Conservation (phyloP, 1,140 invertebrate genomes). For the Penaeus vannamei region DNA sequence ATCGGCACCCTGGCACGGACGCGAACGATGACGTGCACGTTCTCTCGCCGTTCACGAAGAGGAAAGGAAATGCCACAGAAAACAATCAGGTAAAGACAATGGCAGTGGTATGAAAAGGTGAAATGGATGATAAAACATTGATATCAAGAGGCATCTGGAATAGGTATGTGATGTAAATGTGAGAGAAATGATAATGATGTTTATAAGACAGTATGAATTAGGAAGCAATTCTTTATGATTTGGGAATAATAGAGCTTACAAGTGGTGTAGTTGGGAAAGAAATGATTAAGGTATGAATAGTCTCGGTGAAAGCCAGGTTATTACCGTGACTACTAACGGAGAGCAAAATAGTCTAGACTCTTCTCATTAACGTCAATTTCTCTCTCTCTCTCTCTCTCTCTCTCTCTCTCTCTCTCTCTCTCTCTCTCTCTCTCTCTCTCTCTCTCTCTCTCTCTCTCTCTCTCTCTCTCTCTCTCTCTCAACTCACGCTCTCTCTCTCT, state of each 20-base stretch:
- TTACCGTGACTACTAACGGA: no score
- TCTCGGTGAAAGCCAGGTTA: no score
- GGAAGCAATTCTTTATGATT: no score
- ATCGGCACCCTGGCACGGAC: conserved; percentile 50
- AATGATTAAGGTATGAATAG: no score
- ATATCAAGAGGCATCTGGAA: no score
- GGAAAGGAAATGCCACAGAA: conserved; percentile 48
- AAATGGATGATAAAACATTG: no score
- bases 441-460: neutral
- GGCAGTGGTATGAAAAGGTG: no score
- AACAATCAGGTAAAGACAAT: neutral
- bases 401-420: neutral
- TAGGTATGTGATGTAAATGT: no score
- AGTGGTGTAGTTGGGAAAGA: no score
- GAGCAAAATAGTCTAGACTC: neutral
- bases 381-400: neutral
- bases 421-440: neutral
- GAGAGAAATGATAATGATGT: no score
- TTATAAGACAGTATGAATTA: no score
- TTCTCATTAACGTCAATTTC: neutral
- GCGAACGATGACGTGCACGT: conserved; percentile 53
- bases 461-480: neutral
- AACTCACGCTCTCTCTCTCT: neutral
- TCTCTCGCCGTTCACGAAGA: conserved; percentile 51
- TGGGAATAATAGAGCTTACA: no score